phyloP scores from a whole-genome alignment of 64 coral and sea anemone genomes.

The Astreopora myriophthalma region DNA sequence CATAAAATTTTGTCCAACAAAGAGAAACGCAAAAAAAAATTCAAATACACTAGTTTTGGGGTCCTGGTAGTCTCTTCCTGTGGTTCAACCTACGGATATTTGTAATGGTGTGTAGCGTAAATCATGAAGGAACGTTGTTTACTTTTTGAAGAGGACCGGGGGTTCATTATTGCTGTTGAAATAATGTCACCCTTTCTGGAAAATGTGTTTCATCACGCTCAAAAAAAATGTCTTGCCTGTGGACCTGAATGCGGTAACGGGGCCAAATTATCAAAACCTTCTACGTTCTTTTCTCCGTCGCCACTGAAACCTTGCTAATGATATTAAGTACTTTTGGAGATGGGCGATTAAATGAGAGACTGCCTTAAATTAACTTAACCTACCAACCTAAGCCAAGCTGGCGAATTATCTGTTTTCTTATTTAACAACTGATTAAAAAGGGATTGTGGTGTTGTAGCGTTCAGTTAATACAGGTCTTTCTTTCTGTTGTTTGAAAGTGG shows the following conservation, averaged over 20 bases:
- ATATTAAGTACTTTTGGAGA: not conserved
- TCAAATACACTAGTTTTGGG: not conserved
- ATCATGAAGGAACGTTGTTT: not conserved
- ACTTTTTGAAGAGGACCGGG: too few species aligned
- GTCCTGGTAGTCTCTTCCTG: not conserved
- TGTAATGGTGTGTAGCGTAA: too few species aligned
- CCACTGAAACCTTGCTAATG: not conserved
- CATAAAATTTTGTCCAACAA: not conserved
- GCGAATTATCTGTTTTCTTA: constrained; percentile 2
- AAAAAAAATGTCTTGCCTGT: not conserved
- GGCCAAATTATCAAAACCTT: not conserved
- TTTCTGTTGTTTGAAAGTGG: not conserved
- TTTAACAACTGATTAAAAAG: constrained; percentile 12
- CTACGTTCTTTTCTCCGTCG: not conserved
- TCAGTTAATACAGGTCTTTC: not conserved
- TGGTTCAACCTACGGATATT: not conserved
- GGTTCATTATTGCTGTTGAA: not conserved
- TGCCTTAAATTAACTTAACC: constrained; percentile 4
- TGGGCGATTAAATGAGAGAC: not conserved
- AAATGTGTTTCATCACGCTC: not conserved
- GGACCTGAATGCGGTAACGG: not conserved
- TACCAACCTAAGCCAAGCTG: not conserved
- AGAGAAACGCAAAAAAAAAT: not conserved
- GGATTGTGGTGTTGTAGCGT: too few species aligned
- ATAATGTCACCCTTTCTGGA: not conserved